phyloP scores from a whole-genome alignment of 1,140 invertebrate species.

The Ganaspis sp. region DNA sequence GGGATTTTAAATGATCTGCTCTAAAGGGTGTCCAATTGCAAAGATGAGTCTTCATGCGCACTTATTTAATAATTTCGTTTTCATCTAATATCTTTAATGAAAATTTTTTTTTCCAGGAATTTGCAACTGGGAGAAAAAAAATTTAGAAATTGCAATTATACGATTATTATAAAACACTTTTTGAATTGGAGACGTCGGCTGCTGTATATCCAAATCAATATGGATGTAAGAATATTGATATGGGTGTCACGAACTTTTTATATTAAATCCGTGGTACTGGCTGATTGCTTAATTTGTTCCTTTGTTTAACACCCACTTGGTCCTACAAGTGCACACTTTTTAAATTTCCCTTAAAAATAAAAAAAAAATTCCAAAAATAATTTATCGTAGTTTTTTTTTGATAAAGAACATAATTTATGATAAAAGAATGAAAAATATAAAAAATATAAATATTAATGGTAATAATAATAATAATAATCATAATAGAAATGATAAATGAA shows the following conservation, averaged over 20 bases:
- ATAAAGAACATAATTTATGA: too few relatives aligned
- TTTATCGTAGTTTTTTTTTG: too few relatives aligned
- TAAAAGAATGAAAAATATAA: too few relatives aligned
- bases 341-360: conserved; percentile 16
- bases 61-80: neutral
- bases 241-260: conserved; percentile 73
- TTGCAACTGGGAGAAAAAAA: neutral
- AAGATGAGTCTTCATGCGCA: neutral
- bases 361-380: neutral
- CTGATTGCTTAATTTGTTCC: conserved; percentile 75
- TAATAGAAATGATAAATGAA: too few relatives aligned
- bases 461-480: too few relatives aligned
- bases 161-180: conserved; percentile 57
- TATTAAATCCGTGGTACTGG: conserved; percentile 76
- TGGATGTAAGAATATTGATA: conserved; percentile 74
- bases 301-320: conserved; percentile 63
- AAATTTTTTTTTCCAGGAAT: neutral
- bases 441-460: too few relatives aligned
- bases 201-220: conserved; percentile 75
- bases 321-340: conserved; percentile 55
- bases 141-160: neutral
- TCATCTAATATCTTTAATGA: neutral
- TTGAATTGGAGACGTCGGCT: conserved; percentile 72
- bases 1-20: neutral
- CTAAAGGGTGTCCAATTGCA: too few relatives aligned